Base-by-base conservation (phyloP, 2,888 invertebrate genomes). In the Pandemis corylana region DNA sequence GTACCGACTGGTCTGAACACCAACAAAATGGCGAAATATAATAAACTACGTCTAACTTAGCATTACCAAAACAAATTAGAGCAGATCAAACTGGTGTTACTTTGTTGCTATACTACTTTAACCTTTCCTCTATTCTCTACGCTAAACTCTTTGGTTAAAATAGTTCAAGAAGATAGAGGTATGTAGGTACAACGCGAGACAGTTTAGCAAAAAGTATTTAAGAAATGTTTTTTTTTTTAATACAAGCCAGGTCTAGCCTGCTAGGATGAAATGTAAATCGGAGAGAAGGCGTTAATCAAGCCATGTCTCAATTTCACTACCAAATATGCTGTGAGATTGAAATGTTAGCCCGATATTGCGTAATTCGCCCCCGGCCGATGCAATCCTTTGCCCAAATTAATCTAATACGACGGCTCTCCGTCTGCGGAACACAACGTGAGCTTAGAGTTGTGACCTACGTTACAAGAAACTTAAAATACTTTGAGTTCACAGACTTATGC, bases 241-340 rank as follows among this genome's bases (percentile, higher is more conserved):
- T 15, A 63, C 12, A 42, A 63, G 15, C 13, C 15, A 36, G 28
- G 28, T 42, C 7, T 62, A 42, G n/a, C n/a, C 41, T 41, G 20
- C 56, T 7, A 20, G 20, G 20, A 6, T 12, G 46, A 28, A 44
- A n/a, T 6, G 10, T 9, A 68, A 61, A 49, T 66, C 10, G n/a
- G n/a, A 41, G 44, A 49, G 0, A 1, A 9, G 42, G n/a, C 44
- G 36, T 70, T 46, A 70, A 74, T 74, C 44, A 66, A 70, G 70
- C 49, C 28, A 66, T 74, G 70, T 74, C 51, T 51, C 59, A 44
- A 74, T 70, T 53, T 70, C 59, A 65, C 70, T 74, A 61, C 65
- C 70, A 74, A 74, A 70, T 68, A 62, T 62, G 66, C 70, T 66
- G 59, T 69, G 59, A 66, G 61, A 74, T 69, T 70, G 65, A 70